Conservation (phyloP, 2,888 invertebrate genomes). For the Eupithecia subfuscata region DNA sequence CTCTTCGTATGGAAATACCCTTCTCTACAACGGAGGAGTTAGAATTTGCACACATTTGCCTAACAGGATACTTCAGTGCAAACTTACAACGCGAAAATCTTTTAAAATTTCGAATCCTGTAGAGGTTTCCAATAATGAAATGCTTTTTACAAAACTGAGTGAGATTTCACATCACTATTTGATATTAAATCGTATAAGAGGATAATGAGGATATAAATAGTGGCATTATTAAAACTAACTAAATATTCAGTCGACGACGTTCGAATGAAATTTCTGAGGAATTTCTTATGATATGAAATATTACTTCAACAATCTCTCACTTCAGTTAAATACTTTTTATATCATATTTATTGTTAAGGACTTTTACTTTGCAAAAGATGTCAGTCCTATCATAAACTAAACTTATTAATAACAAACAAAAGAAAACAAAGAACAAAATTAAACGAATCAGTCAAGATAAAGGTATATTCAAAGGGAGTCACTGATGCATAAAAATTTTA, state of each 20-base stretch:
- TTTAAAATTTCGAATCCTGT: constrained; percentile 23
- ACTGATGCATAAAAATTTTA: too few species aligned
- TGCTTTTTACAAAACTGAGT: neutral
- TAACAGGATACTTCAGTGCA: constrained; percentile 36
- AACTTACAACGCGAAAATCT: constrained; percentile 28
- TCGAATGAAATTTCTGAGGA: neutral
- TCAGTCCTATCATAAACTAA: too few species aligned
- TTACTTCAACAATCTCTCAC: too few species aligned
- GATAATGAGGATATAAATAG: neutral
- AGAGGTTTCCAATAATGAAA: constrained; percentile 18
- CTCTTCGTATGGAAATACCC: constrained; percentile 37
- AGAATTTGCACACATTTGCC: constrained; percentile 39
- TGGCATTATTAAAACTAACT: neutral
- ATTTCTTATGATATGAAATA: too few species aligned
- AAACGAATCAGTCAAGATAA: too few species aligned
- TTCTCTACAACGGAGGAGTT: constrained; percentile 35
- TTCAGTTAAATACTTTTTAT: too few species aligned
- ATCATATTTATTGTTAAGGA: too few species aligned
- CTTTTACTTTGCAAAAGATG: too few species aligned
- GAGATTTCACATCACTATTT: neutral
- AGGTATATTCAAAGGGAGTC: too few species aligned
- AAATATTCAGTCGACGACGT: too few species aligned
- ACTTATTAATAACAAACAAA: too few species aligned
- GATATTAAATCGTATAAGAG: neutral
- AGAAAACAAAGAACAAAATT: too few species aligned